phyloP scores from a whole-genome alignment of 2,888 invertebrate genomes.

The Papilio protenor region DNA sequence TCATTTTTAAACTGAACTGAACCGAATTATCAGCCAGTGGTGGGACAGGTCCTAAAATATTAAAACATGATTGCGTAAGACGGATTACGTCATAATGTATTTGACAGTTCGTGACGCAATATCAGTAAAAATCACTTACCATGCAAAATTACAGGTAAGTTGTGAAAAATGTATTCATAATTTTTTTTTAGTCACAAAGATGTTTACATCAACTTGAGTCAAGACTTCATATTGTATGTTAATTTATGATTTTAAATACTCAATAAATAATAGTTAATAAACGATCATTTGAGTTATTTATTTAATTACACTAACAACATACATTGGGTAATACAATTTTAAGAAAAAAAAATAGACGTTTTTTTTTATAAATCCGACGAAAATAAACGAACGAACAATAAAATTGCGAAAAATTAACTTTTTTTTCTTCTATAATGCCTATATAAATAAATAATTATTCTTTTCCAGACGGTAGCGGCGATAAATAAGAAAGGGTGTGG shows the following conservation, averaged over 20 bases:
- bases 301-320: too few species aligned
- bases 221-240: neutral
- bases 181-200: neutral
- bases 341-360: too few species aligned
- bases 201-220: neutral
- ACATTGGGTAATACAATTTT: too few species aligned
- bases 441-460: neutral
- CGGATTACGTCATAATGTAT: neutral
- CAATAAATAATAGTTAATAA: neutral
- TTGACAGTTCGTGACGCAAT: neutral
- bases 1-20: too few species aligned
- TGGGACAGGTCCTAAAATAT: neutral
- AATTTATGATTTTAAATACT: neutral
- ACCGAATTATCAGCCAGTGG: neutral
- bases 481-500: slow-evolving; percentile 27
- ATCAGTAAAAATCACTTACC: neutral
- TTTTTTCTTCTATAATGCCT: too few species aligned
- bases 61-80: neutral
- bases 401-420: too few species aligned
- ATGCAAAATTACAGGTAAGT: neutral
- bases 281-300: too few species aligned
- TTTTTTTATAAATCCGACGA: too few species aligned
- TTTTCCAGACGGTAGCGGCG: neutral
- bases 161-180: neutral
- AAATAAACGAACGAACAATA: neutral